phyloP scores from a whole-genome alignment of 2,113 vertebrate species.

The Tautogolabrus adspersus region DNA sequence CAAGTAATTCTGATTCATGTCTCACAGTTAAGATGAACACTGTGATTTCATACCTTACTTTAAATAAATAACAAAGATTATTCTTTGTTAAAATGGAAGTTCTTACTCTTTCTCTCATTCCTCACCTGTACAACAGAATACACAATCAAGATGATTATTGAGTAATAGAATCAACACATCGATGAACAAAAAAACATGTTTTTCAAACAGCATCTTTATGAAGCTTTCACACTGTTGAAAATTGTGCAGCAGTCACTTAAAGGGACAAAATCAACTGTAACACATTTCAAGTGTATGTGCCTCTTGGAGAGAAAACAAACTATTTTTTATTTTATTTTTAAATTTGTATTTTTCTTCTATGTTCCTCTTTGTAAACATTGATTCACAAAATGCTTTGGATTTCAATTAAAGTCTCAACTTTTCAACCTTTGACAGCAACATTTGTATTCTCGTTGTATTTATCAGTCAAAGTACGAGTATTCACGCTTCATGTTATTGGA shows the following conservation, averaged over 20 bases:
- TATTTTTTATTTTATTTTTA: not conserved
- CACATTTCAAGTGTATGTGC: not conserved
- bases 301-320: not conserved
- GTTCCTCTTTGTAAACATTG: slow-evolving; percentile 17
- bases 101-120: not conserved
- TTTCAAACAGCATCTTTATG: not conserved
- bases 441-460: not conserved
- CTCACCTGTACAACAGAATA: not conserved
- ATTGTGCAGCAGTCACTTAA: not conserved
- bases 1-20: slow-evolving; percentile 35
- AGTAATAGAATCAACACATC: not conserved
- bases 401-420: slow-evolving; percentile 31
- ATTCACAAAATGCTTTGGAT: slow-evolving; percentile 4
- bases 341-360: slow-evolving; percentile 14
- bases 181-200: not conserved
- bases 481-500: no score
- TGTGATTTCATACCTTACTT: not conserved
- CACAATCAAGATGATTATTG: not conserved
- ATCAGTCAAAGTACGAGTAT: no score
- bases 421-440: not conserved
- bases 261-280: not conserved
- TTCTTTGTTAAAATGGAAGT: not conserved
- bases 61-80: not conserved
- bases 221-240: not conserved
- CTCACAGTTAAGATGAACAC: not conserved